Evolutionary conservation across 2,888 invertebrate genomes (phyloP).

Genomic region (Heliconius ismenius): DNA sequence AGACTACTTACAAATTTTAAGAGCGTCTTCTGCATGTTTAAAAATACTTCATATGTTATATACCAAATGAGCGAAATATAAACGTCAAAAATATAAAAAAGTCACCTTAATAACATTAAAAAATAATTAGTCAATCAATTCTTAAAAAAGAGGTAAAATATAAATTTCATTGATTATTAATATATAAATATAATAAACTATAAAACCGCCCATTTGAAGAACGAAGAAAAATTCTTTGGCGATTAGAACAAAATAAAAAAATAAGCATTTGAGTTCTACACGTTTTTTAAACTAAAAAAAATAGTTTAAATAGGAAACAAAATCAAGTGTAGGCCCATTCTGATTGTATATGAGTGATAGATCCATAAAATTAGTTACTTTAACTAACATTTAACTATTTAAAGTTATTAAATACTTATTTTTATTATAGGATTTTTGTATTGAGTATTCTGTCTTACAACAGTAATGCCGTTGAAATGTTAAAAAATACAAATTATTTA

Average conservation of each 20-base stretch:
- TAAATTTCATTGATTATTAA: background rate
- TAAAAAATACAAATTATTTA: conserved; percentile 10
- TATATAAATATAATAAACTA: conserved; percentile 8
- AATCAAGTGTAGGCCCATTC: background rate
- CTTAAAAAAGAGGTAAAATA: background rate
- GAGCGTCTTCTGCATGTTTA: background rate
- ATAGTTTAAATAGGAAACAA: background rate
- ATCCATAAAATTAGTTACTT: background rate
- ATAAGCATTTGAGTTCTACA: conserved; percentile 3
- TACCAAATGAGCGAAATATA: background rate
- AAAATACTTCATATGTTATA: background rate
- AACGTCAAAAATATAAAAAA: background rate
- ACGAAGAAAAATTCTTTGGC: conserved; percentile 33
- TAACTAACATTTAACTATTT: conserved; percentile 10
- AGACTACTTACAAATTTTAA: background rate
- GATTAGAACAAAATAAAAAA: conserved; percentile 20
- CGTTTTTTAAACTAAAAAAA: background rate
- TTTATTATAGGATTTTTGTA: conserved; percentile 60
- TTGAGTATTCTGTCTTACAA: conserved; percentile 51
- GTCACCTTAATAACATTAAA: background rate
- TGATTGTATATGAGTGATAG: background rate
- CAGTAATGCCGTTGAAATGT: conserved; percentile 34
- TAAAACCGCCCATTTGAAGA: background rate
- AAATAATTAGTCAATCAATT: background rate
- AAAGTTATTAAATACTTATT: conserved; percentile 31